Evolutionary conservation across 2,113 vertebrate genomes (phyloP).

Genomic region (Eptesicus fuscus): DNA sequence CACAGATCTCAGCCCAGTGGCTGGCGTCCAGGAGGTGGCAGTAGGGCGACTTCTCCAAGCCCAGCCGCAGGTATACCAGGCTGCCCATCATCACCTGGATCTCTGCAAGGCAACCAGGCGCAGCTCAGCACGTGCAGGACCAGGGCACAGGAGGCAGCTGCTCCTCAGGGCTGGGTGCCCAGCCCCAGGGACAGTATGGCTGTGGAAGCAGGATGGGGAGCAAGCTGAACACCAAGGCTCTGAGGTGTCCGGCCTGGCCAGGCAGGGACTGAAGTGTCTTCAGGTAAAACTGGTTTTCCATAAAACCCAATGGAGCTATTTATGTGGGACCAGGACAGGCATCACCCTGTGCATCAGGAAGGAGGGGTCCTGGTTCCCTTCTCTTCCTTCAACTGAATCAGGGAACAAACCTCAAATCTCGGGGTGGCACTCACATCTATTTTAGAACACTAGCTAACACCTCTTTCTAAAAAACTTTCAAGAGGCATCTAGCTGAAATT

Average conservation of each 20-base stretch:
- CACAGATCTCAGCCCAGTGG: conserved; percentile 93
- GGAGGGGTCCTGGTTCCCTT: background rate
- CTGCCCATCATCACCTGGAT: conserved; percentile 95
- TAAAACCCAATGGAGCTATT: background rate
- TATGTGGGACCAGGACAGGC: background rate
- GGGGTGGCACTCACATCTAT: background rate
- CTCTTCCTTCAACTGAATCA: background rate
- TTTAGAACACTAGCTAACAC: background rate
- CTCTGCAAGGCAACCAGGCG: conserved; percentile 77
- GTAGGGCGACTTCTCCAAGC: conserved; percentile 92
- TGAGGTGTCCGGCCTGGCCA: background rate
- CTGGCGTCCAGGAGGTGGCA: conserved; percentile 89
- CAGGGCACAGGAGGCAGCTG: background rate
- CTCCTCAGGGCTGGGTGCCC: background rate
- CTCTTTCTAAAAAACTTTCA: background rate
- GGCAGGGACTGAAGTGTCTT: background rate
- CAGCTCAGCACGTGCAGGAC: background rate
- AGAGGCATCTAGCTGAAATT: background rate
- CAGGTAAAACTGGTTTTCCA: background rate
- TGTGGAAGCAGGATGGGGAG: background rate
- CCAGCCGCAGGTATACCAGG: conserved; percentile 92
- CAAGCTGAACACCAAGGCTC: no score
- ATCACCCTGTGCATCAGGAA: rapidly evolving
- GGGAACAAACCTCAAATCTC: background rate
- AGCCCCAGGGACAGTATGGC: background rate